Conservation (phyloP, 1,140 invertebrate species). For the Sminthurinus signatus region DNA sequence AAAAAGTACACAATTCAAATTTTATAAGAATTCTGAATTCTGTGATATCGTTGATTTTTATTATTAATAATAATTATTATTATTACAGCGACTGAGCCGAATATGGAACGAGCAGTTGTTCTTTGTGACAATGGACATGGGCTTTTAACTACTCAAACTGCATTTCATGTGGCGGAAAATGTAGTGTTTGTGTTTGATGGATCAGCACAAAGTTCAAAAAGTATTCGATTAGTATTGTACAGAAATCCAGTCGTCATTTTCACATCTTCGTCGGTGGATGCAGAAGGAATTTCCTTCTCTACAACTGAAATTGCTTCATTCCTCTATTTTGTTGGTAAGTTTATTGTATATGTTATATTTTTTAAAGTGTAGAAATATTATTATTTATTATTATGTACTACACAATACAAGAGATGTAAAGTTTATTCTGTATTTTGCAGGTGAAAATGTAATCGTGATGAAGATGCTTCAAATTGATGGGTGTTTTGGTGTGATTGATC, state of each 20-base stretch:
- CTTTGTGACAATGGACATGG: slow-evolving; percentile 1
- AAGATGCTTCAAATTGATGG: slow-evolving; percentile 4
- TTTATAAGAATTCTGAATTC: too few species aligned
- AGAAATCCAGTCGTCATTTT: slow-evolving; percentile 1
- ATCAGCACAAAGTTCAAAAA: not conserved
- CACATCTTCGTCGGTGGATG: not conserved
- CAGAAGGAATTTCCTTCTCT: slow-evolving; percentile 2
- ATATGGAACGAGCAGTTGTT: slow-evolving; percentile 4
- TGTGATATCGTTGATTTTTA: too few species aligned
- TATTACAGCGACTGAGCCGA: not conserved
- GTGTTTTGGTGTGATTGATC: not conserved
- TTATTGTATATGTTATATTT: slow-evolving; percentile 8
- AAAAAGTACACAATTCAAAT: too few species aligned
- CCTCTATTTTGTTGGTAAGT: slow-evolving; percentile 6
- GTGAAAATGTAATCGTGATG: not conserved
- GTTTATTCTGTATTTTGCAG: not conserved
- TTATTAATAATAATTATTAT: too few species aligned
- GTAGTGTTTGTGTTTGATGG: slow-evolving; percentile 6
- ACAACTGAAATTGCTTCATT: slow-evolving; percentile 1
- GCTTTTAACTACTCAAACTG: not conserved
- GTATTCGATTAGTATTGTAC: not conserved
- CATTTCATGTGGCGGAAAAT: slow-evolving; percentile 3
- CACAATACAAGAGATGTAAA: too few species aligned
- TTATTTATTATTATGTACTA: not conserved
- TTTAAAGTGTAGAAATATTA: not conserved